phyloP scores from a whole-genome alignment of 1,140 invertebrate genomes.

The Sinella curviseta region DNA sequence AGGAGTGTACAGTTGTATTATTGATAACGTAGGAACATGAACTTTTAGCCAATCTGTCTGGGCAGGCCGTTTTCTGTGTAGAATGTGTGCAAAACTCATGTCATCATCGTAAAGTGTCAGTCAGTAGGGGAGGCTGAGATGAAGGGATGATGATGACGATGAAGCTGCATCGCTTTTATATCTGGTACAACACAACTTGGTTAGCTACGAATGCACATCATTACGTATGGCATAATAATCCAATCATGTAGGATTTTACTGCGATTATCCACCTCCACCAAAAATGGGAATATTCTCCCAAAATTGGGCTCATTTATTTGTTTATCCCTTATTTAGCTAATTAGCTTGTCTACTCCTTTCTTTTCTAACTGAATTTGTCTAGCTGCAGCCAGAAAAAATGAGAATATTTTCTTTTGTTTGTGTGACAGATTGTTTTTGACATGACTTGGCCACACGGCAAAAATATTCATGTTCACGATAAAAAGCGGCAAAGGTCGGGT shows the following conservation, averaged over 20 bases:
- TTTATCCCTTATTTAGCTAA: slow-evolving; percentile 23
- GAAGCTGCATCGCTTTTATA: background rate
- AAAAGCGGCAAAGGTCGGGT: slow-evolving; percentile 1
- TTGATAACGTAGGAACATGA: background rate
- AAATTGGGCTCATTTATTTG: slow-evolving; percentile 26
- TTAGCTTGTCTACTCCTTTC: slow-evolving; percentile 18
- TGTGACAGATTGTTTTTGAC: background rate
- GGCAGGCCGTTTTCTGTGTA: background rate
- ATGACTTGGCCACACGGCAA: background rate
- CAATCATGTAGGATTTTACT: background rate
- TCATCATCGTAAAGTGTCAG: background rate
- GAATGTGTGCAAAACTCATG: background rate
- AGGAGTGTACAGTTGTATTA: background rate
- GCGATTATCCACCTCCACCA: slow-evolving; percentile 1
- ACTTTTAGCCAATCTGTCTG: background rate
- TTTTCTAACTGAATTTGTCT: background rate
- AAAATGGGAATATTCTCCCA: slow-evolving; percentile 18
- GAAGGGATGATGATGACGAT: background rate
- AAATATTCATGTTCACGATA: background rate
- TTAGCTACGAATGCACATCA: background rate
- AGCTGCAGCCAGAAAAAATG: background rate
- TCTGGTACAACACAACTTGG: no score
- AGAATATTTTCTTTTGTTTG: background rate
- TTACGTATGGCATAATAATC: background rate
- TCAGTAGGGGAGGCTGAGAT: background rate